Base-by-base conservation (phyloP, 35 echinoderm and acorn worm genomes). In the Lytechinus pictus region DNA sequence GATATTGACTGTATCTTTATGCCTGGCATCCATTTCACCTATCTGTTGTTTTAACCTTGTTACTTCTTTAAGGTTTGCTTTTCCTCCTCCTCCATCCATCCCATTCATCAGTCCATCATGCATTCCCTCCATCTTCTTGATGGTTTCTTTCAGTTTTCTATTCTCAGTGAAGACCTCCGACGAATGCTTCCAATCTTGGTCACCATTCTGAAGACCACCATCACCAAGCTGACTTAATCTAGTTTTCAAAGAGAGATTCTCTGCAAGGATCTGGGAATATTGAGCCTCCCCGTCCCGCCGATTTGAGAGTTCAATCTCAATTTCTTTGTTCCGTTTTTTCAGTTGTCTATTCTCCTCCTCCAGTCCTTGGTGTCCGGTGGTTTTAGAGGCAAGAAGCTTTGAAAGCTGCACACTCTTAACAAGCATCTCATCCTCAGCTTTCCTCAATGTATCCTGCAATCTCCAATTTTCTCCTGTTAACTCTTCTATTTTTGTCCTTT, bases 91-190 rank as follows among this genome's bases (percentile, higher is more conserved):
- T 91, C 87, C 56, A 16, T 52, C 94, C 52, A 87, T 94, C 56
- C 19, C 58, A 72, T 89, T 96, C 94, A 91, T 88, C 89, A 94
- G 93, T 33, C 71, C 95, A 86, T 10, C 44, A 29, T 54, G 9
- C 52, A 5, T 57, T 54, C 53, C 53, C 60, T 91, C 54, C 92
- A 93, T 93, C 92, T 93, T 93, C 60, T 95, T 54, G 53, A 96
- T 28, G 28, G 93, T 54, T 92, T 96, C 96, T 87, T 97, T 98
- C 94, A 98, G 93, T 54, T 95, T 96, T 27, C 86, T 97, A 79
- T 98, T 98, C 92, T 98, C 97, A 6, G 95, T 27, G 54, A 97
- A 61, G 54, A 98, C 66, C 54, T 96, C 96, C 9, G 95, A 86
- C 53, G 95, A 98, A 53, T 87, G 94, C 95, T 95, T 95, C 54